Conservation (phyloP, 2,113 vertebrate species). For the Anarhynchus alexandrinus region DNA sequence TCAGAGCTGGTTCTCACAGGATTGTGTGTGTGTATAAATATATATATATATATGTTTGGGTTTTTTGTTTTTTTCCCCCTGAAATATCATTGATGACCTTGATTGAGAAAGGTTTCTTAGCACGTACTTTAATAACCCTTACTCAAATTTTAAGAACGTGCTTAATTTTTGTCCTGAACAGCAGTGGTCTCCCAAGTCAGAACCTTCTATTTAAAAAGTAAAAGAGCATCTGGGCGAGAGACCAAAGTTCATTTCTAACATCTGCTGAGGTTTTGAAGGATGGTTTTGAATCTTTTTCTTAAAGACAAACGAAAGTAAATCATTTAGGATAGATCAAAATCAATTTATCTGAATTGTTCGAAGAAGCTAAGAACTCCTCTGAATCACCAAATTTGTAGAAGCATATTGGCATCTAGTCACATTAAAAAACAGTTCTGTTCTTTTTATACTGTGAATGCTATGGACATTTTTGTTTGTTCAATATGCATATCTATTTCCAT, state of each 20-base stretch:
- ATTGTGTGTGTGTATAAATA: background rate
- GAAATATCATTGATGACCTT: background rate
- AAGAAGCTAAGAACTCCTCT: background rate
- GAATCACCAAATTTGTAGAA: background rate
- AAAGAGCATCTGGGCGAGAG: background rate
- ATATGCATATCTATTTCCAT: background rate
- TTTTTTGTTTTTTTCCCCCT: background rate
- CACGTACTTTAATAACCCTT: background rate
- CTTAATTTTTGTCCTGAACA: background rate
- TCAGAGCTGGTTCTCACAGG: background rate
- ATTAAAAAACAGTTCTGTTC: background rate
- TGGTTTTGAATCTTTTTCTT: background rate
- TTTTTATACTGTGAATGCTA: background rate
- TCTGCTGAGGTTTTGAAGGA: background rate
- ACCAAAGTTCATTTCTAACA: background rate
- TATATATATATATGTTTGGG: background rate
- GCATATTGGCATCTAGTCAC: background rate
- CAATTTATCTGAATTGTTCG: background rate
- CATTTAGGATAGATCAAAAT: background rate
- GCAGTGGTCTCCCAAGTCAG: background rate
- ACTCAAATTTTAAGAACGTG: background rate
- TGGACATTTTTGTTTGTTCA: background rate
- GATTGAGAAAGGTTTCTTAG: background rate
- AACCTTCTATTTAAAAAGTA: background rate
- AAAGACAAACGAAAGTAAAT: background rate